These are phyloP conservation scores for Chrysopa pallens DNA, from an alignment of 1,140 invertebrate genomes.

Conservation along the genomic window DNA sequence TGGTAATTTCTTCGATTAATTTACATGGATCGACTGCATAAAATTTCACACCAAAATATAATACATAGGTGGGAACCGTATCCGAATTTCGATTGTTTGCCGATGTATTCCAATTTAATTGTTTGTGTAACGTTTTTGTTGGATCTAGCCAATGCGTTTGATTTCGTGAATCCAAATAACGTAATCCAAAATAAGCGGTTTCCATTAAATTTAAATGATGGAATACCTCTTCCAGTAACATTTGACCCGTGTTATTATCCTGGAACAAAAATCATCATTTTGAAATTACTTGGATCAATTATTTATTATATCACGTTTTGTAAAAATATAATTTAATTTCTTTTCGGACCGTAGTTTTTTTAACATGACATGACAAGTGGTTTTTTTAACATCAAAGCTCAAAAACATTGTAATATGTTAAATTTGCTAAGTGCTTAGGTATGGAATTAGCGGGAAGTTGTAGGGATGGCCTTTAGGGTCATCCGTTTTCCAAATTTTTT, in stretches of 20 bases:
- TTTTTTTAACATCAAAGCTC: no score
- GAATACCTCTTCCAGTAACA: slow-evolving; percentile 72
- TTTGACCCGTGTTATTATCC: slow-evolving; percentile 69
- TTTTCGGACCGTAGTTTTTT: no score
- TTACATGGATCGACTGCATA: slow-evolving; percentile 96
- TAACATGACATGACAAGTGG: no score
- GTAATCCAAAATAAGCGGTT: slow-evolving; percentile 82
- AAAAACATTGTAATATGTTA: no score
- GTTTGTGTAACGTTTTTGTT: slow-evolving; percentile 61
- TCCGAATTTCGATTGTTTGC: slow-evolving; percentile 11
- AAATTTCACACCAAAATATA: slow-evolving; percentile 97
- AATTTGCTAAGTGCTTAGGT: no score
- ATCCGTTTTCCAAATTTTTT: no score
- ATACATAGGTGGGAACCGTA: slow-evolving; percentile 61
- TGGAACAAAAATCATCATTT: slow-evolving; percentile 34
- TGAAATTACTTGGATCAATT: no score
- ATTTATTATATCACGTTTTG: no score
- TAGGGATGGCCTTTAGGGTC: no score
- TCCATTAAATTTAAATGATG: slow-evolving; percentile 78
- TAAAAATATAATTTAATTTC: no score
- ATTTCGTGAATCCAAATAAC: slow-evolving; percentile 71
- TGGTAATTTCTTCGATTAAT: slow-evolving; percentile 84
- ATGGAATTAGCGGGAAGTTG: no score
- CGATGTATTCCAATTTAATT: slow-evolving; percentile 43
- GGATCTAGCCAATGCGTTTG: slow-evolving; percentile 87